These are phyloP conservation scores for Rhincodon typus DNA, from an alignment of 2,797 vertebrate genomes.

Conservation along the genomic window DNA sequence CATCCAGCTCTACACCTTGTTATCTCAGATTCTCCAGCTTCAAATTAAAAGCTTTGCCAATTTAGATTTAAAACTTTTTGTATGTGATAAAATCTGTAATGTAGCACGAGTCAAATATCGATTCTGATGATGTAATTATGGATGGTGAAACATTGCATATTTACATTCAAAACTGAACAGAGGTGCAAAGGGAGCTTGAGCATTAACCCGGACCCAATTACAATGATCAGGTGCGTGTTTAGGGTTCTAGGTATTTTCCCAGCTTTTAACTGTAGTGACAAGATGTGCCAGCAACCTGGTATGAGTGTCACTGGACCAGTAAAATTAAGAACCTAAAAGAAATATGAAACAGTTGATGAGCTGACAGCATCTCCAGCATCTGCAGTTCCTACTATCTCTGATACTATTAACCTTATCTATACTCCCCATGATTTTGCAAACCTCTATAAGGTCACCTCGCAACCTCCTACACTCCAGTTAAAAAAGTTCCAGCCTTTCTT, in stretches of 20 bases:
- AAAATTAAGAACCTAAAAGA: constrained; percentile 76
- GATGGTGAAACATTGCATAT: neutral
- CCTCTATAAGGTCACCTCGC: too few relatives aligned
- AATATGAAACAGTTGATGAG: constrained; percentile 43
- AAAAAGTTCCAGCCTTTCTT: too few relatives aligned
- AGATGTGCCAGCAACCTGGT: constrained; percentile 80
- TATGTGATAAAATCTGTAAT: neutral
- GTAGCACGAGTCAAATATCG: neutral
- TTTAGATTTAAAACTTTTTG: neutral
- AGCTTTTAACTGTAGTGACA: constrained; percentile 74
- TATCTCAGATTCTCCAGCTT: neutral
- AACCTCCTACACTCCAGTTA: too few relatives aligned
- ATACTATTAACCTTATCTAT: too few relatives aligned
- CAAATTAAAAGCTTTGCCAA: neutral
- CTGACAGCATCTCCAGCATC: neutral
- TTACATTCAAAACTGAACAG: constrained; percentile 68
- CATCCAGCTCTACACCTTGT: too few relatives aligned
- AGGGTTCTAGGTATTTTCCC: constrained; percentile 63
- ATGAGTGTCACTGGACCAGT: constrained; percentile 65
- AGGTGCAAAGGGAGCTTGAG: constrained; percentile 78
- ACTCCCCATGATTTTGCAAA: too few relatives aligned
- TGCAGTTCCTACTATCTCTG: too few relatives aligned
- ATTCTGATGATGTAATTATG: neutral
- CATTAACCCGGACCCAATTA: constrained; percentile 68
- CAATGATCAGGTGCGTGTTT: constrained; percentile 68